Evolutionary conservation across 2,113 vertebrate species (phyloP), one percentile per base, ranked within the genome.

Genomic region (Calyptommatus sinebrachiatus): DNA sequence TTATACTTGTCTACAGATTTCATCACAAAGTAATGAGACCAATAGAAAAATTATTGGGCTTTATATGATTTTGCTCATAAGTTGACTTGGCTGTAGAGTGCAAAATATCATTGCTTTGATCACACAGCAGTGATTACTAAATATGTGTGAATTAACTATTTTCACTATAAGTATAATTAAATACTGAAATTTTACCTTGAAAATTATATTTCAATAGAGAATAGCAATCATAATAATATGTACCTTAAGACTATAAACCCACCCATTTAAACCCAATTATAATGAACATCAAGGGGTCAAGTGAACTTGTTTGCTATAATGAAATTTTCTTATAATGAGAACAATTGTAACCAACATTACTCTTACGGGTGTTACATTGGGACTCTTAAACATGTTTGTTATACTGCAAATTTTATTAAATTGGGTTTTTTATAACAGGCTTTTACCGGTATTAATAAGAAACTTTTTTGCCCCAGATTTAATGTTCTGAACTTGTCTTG

Each of bases 381-480:
- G n/a, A n/a, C n/a, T n/a, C n/a, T n/a, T n/a, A n/a, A n/a, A n/a
- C n/a, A n/a, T n/a, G n/a, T n/a, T n/a, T n/a, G n/a, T n/a, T n/a
- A n/a, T n/a, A n/a, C n/a, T n/a, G n/a, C n/a, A n/a, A n/a, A n/a
- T n/a, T n/a, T n/a, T 41, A 41, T 41, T 41, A 41, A 41, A 41
- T 41, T 41, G 35, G 35, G 35, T 5, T 41, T 41, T 41, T 41
- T 41, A 41, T 41, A 41, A 41, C 2, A 41, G 35, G 35, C 35
- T 41, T 41, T 41, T 5, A 41, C 35, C 35, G 2, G 35, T 71
- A 79, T 63, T 29, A 79, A 14, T 50, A 28, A 21, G 45, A 50
- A 72, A 41, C 60, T 45, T 21, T n/a, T 72, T 20, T 18, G 82
- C 20, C 74, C 24, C n/a, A 29, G 12, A 82, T 82, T 79, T 71